Percentiles rank a stretch among this genome's conserved stretches.
phyloP scores from a whole-genome alignment of 2,888 invertebrate genomes.

The Drosophila greeni region DNA sequence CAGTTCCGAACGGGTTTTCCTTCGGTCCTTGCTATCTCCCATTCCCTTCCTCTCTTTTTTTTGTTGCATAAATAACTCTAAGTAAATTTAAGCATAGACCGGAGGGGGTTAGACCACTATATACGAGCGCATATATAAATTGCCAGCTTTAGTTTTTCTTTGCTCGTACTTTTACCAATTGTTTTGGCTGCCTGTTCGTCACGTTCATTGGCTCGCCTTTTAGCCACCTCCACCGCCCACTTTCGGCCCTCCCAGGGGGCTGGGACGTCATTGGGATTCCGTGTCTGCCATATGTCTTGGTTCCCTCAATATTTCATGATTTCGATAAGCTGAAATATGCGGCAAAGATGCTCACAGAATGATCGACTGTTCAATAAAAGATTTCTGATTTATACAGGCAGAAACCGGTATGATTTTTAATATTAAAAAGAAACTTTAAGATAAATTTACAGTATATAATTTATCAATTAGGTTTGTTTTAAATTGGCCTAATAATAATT shows the following conservation, averaged over 20 bases:
- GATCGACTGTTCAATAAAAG: slow-evolving; percentile 28
- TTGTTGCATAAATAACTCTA: slow-evolving; percentile 70
- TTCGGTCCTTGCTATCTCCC: slow-evolving; percentile 1
- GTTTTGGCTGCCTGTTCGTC: slow-evolving; percentile 54
- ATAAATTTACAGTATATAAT: not conserved
- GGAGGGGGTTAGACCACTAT: slow-evolving; percentile 25
- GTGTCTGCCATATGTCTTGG: slow-evolving; percentile 33
- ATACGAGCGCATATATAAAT: slow-evolving; percentile 57
- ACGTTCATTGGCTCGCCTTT: slow-evolving; percentile 67
- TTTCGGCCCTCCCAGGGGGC: slow-evolving; percentile 34
- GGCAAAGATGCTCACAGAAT: slow-evolving; percentile 30
- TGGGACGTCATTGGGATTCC: slow-evolving; percentile 44
- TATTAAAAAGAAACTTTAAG: not conserved
- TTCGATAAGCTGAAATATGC: slow-evolving; percentile 52
- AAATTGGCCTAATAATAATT: not conserved
- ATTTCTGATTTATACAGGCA: slow-evolving; percentile 8
- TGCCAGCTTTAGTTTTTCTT: slow-evolving; percentile 47
- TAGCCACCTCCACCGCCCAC: slow-evolving; percentile 12
- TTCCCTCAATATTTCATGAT: slow-evolving; percentile 54
- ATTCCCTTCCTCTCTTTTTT: slow-evolving; percentile 10
- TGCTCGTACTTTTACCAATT: slow-evolving; percentile 32
- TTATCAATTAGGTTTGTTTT: not conserved
- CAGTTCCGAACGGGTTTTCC: slow-evolving; percentile 1
- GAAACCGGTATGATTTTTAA: not conserved
- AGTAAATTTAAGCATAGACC: slow-evolving; percentile 61